Percentiles rank a stretch among this genome's conserved stretches.
phyloP scores from a whole-genome alignment of 2,888 invertebrate genomes.

The Drosophila affinis region DNA sequence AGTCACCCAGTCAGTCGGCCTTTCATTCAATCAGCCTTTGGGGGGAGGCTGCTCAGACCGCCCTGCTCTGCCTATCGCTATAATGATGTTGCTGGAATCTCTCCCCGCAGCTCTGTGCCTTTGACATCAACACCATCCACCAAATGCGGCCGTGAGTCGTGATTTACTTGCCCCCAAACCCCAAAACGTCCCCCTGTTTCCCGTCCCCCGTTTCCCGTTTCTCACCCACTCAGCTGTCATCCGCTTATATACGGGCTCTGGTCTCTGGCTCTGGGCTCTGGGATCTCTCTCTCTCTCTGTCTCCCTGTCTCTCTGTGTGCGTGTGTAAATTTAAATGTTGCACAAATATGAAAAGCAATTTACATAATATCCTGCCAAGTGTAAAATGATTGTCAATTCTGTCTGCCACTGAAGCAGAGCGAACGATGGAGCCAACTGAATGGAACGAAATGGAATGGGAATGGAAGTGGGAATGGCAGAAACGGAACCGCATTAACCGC shows the following conservation, averaged over 20 bases:
- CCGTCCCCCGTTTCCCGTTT: not conserved
- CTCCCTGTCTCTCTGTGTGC: constrained; percentile 11
- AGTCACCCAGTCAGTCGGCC: constrained; percentile 62
- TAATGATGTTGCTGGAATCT: constrained; percentile 67
- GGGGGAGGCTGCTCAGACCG: constrained; percentile 42
- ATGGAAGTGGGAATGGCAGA: constrained; percentile 11
- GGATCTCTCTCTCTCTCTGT: not conserved
- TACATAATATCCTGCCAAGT: constrained; percentile 79
- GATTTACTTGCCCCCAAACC: constrained; percentile 34
- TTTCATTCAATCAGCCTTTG: constrained; percentile 73
- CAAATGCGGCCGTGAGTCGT: constrained; percentile 23
- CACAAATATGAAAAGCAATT: constrained; percentile 80
- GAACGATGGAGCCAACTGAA: constrained; percentile 2
- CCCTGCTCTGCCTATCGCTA: constrained; percentile 56
- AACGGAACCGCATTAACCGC: constrained; percentile 36
- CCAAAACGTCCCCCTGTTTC: too few relatives aligned
- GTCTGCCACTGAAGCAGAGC: constrained; percentile 38
- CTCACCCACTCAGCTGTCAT: constrained; percentile 39
- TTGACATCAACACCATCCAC: constrained; percentile 67
- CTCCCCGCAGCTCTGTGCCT: constrained; percentile 57
- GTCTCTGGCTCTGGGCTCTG: not conserved
- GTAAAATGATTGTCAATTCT: constrained; percentile 80
- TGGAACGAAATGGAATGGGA: constrained; percentile 3
- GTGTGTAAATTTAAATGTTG: constrained; percentile 76
- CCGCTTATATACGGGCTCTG: constrained; percentile 30